phyloP scores from a whole-genome alignment of 2,888 invertebrate species.

The Morinoia aosen region DNA sequence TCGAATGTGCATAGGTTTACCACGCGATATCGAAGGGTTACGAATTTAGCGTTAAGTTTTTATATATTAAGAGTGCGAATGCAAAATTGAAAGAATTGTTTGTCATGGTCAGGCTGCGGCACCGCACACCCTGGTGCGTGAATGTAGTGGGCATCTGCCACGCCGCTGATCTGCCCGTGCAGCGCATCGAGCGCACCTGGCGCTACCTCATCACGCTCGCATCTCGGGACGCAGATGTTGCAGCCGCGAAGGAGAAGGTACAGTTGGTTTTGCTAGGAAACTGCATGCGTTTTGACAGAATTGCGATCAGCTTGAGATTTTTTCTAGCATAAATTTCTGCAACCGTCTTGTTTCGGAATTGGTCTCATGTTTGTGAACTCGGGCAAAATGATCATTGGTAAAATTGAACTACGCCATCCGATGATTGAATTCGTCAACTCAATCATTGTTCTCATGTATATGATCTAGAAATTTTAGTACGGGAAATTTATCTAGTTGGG shows the following conservation, averaged over 20 bases:
- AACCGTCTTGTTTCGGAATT: too few species aligned
- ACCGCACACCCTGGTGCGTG: conserved; percentile 95
- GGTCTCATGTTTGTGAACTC: too few species aligned
- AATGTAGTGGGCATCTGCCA: conserved; percentile 96
- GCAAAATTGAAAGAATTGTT: neutral
- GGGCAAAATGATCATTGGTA: too few species aligned
- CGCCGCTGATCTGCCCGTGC: conserved; percentile 84
- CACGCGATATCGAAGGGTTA: too few species aligned
- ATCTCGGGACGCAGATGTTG: conserved; percentile 22
- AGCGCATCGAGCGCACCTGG: conserved; percentile 85
- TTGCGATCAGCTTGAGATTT: neutral
- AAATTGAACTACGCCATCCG: too few species aligned
- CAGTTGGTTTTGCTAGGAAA: neutral
- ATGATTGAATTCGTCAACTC: too few species aligned
- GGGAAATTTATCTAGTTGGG: too few species aligned
- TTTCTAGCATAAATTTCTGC: neutral
- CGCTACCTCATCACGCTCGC: conserved; percentile 78
- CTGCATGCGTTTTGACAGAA: neutral
- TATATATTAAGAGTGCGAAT: too few species aligned
- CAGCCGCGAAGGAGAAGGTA: neutral
- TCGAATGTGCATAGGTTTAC: too few species aligned
- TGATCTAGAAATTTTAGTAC: too few species aligned
- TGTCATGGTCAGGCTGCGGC: conserved; percentile 81
- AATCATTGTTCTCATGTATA: too few species aligned
- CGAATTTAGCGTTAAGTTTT: too few species aligned